These are phyloP conservation scores for Pagetopsis macropterus DNA, from an alignment of 2,797 vertebrate genomes.

Conservation along the genomic window DNA sequence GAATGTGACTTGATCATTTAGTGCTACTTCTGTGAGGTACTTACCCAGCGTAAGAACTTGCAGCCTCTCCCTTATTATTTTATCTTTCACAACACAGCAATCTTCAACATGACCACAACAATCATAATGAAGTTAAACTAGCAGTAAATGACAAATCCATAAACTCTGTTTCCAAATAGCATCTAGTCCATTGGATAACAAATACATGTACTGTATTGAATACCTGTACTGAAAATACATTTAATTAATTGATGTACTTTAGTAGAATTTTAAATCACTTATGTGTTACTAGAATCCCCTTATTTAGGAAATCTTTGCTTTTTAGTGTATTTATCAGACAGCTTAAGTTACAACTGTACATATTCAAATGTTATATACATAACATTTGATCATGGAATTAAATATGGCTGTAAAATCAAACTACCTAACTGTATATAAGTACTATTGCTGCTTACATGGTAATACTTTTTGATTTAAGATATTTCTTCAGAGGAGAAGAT, in stretches of 20 bases:
- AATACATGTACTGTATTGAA: not conserved
- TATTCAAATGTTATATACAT: not conserved
- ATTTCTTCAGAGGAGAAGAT: not conserved
- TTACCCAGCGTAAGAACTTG: slow-evolving; percentile 54
- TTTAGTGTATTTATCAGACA: not conserved
- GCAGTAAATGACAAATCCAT: not conserved
- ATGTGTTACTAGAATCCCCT: not conserved
- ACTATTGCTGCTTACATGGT: not conserved
- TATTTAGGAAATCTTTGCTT: not conserved
- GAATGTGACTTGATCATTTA: slow-evolving; percentile 39
- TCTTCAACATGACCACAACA: slow-evolving; percentile 21
- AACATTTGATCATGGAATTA: not conserved
- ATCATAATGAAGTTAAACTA: not conserved
- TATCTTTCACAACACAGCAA: slow-evolving; percentile 14
- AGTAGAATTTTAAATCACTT: not conserved
- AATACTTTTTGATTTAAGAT: not conserved
- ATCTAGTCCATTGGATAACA: not conserved
- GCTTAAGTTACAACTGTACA: too few relatives aligned
- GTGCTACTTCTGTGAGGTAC: slow-evolving; percentile 46
- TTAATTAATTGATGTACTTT: not conserved
- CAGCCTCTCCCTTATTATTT: slow-evolving; percentile 22
- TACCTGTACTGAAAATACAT: not conserved
- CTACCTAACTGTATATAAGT: not conserved
- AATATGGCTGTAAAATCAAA: not conserved
- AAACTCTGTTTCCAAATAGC: not conserved